Evolutionary conservation across 2,797 vertebrate species (phyloP).

Genomic region (Acestrorhynchus altus): DNA sequence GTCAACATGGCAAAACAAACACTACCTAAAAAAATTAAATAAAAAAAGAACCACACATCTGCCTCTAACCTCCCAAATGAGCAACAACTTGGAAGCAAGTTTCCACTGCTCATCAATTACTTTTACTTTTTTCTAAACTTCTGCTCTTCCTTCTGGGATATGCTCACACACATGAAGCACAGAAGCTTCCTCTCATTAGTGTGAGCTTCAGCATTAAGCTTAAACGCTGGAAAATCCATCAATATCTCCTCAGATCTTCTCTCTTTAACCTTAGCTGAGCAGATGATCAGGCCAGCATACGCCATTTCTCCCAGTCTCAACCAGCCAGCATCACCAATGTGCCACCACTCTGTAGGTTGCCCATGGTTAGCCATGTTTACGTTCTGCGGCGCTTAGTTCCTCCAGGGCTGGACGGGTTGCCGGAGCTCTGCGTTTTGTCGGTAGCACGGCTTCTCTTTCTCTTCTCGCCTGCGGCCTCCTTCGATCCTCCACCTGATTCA

Average conservation of each 20-base stretch:
- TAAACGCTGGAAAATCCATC: slow-evolving; percentile 32
- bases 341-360: slow-evolving; percentile 19
- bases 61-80: neutral
- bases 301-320: slow-evolving; percentile 29
- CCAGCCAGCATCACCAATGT: slow-evolving; percentile 27
- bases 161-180: slow-evolving; percentile 19
- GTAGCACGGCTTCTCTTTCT: slow-evolving; percentile 86
- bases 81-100: neutral
- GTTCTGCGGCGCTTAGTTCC: slow-evolving; percentile 85
- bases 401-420: slow-evolving; percentile 87
- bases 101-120: slow-evolving; percentile 21
- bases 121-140: slow-evolving; percentile 21
- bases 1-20: neutral
- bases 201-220: slow-evolving; percentile 36
- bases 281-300: slow-evolving; percentile 23
- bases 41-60: neutral
- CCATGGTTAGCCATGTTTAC: slow-evolving; percentile 55
- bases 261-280: slow-evolving; percentile 27
- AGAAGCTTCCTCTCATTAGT: slow-evolving; percentile 2
- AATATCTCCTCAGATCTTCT: slow-evolving; percentile 18
- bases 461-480: slow-evolving; percentile 84
- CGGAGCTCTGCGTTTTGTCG: slow-evolving; percentile 84
- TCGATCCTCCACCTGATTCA: slow-evolving; percentile 78
- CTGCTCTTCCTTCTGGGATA: slow-evolving; percentile 15
- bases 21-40: neutral